These are phyloP conservation scores for Lophotis ruficrista DNA, from an alignment of 2,113 vertebrate genomes.

Conservation along the genomic window DNA sequence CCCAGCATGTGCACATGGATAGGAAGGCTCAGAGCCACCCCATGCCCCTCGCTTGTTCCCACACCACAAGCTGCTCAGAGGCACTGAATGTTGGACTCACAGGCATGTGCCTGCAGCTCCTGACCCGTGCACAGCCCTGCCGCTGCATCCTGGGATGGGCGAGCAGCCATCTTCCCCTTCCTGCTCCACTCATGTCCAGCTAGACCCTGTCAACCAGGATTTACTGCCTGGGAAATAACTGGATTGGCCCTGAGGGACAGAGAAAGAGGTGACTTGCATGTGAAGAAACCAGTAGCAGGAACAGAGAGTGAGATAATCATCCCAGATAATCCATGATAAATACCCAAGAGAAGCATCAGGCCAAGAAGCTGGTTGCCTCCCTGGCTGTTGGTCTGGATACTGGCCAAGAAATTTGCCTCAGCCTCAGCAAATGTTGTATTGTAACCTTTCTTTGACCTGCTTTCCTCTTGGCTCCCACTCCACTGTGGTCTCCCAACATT, in stretches of 20 bases:
- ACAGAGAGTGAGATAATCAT: not conserved
- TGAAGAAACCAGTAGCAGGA: not conserved
- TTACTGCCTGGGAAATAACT: not conserved
- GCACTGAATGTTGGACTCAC: not conserved
- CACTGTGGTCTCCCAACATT: not conserved
- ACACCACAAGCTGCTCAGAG: not conserved
- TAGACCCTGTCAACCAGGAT: not conserved
- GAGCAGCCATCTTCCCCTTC: not conserved
- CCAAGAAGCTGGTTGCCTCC: not conserved
- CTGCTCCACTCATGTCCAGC: not conserved
- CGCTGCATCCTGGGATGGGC: accelerated
- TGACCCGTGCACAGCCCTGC: accelerated
- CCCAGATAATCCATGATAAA: conserved; percentile 16
- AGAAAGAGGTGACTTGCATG: not conserved
- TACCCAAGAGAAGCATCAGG: not conserved
- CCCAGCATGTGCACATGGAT: not conserved
- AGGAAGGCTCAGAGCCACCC: not conserved
- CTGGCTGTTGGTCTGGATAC: not conserved
- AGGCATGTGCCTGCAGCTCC: not conserved
- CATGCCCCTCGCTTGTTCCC: accelerated
- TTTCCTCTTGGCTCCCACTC: not conserved
- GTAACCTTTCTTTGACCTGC: not conserved
- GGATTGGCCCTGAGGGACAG: not conserved
- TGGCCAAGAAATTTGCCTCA: not conserved
- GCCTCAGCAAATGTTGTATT: not conserved